These are phyloP conservation scores for Pseudococcus jackbeardsleyi DNA, from an alignment of 2,888 invertebrate species.

Conservation along the genomic window DNA sequence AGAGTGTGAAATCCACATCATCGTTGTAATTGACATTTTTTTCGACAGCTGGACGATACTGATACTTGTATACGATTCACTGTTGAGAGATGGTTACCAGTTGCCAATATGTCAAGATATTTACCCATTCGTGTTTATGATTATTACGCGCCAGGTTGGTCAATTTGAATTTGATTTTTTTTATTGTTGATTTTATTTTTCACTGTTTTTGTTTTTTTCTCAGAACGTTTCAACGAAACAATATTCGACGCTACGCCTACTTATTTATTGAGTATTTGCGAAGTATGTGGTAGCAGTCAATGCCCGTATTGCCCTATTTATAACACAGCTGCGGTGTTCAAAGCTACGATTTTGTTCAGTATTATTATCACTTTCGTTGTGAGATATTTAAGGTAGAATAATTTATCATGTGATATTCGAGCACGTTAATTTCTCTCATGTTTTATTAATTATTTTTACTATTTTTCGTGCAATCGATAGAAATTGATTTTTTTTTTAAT, in stretches of 20 bases:
- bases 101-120: slow-evolving; percentile 95
- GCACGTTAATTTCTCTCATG: slow-evolving; percentile 2
- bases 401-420: not conserved
- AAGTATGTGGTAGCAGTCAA: slow-evolving; percentile 94
- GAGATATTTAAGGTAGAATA: slow-evolving; percentile 26
- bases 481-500: not conserved
- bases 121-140: slow-evolving; percentile 92
- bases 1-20: not conserved
- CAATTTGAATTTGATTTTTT: slow-evolving; percentile 36
- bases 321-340: slow-evolving; percentile 74
- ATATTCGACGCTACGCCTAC: slow-evolving; percentile 90
- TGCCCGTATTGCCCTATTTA: slow-evolving; percentile 93
- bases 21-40: slow-evolving; percentile 67
- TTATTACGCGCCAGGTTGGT: slow-evolving; percentile 92
- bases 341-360: slow-evolving; percentile 46
- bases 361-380: slow-evolving; percentile 43
- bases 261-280: slow-evolving; percentile 90
- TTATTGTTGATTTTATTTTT: no score
- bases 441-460: not conserved
- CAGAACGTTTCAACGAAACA: slow-evolving; percentile 92
- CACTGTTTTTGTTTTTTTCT: slow-evolving; percentile 68
- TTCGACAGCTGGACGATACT: slow-evolving; percentile 80
- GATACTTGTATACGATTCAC: slow-evolving; percentile 93
- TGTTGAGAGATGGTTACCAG: slow-evolving; percentile 94
- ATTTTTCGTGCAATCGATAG: not conserved